phyloP scores from a whole-genome alignment of 2,113 vertebrate species.

The Tychaedon coryphoeus region DNA sequence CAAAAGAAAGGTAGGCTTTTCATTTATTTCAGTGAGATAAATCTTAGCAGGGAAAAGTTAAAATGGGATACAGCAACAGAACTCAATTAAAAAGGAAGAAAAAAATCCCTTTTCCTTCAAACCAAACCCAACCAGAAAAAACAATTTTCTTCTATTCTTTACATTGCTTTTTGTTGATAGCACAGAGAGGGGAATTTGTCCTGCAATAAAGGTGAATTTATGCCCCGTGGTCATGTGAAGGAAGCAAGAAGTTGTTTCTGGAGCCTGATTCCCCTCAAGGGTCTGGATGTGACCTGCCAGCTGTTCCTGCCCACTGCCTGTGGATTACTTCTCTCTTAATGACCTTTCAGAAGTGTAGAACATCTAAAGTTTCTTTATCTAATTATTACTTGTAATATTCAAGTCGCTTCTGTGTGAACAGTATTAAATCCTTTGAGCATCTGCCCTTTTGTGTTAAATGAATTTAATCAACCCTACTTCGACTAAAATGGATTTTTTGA shows the following conservation, averaged over 20 bases:
- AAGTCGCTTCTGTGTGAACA: neutral
- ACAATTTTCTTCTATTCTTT: neutral
- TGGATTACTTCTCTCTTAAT: neutral
- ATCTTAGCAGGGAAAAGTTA: neutral
- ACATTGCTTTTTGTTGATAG: fast-evolving
- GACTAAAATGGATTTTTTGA: neutral
- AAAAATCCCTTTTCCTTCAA: neutral
- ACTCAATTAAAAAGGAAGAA: neutral
- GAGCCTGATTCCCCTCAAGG: neutral
- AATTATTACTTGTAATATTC: conserved; percentile 10
- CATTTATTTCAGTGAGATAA: neutral
- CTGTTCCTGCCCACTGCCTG: neutral
- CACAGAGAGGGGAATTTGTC: neutral
- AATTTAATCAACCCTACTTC: conserved; percentile 22
- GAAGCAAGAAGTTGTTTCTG: neutral
- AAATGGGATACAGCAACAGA: neutral
- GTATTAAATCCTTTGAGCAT: neutral
- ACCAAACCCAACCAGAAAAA: neutral
- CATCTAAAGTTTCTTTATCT: neutral
- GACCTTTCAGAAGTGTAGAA: conserved; percentile 5
- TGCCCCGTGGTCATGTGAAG: fast-evolving
- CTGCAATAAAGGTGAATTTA: neutral
- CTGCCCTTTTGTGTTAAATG: neutral
- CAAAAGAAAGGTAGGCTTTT: neutral
- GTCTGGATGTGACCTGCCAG: neutral